Percentiles rank a stretch among this genome's conserved stretches.
Evolutionary conservation across 2,888 invertebrate species (phyloP).

Genomic region (Callinectes sapidus): DNA sequence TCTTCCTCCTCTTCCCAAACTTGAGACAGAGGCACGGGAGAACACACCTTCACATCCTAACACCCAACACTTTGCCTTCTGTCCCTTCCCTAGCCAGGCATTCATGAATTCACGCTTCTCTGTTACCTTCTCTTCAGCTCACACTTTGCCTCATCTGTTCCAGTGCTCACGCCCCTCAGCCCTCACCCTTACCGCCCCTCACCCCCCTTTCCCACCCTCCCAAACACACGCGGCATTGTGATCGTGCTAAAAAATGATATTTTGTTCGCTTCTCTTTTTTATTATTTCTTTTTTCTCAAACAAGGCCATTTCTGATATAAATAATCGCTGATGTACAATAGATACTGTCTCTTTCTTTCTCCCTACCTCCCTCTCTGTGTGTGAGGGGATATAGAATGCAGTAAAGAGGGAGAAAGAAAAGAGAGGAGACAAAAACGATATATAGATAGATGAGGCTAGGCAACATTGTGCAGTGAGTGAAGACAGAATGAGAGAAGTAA

Average conservation of each 20-base stretch:
- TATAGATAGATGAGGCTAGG: too few relatives aligned
- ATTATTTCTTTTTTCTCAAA: background rate
- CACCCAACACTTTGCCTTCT: background rate
- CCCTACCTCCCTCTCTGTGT: too few relatives aligned
- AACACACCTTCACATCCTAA: background rate
- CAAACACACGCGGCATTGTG: background rate
- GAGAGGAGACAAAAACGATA: too few relatives aligned
- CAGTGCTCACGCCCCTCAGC: background rate
- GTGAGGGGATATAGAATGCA: background rate
- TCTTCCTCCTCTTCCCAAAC: background rate
- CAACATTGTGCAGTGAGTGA: too few relatives aligned
- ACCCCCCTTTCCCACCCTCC: background rate
- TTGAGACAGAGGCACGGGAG: background rate
- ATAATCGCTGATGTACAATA: background rate
- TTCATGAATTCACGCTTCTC: background rate
- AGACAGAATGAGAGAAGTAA: too few relatives aligned
- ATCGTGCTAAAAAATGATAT: background rate
- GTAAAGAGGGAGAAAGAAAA: background rate
- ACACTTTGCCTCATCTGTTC: background rate
- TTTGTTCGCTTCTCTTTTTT: background rate
- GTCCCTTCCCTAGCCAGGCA: background rate
- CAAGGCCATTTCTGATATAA: slow-evolving; percentile 11
- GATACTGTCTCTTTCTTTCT: background rate
- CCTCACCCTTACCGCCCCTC: background rate
- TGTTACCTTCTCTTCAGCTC: background rate